A percentile compares a stretch with the other conserved stretches of the same genome.
These are phyloP conservation scores for Entomobrya proxima DNA, from an alignment of 2,888 invertebrate genomes.

Conservation along the genomic window DNA sequence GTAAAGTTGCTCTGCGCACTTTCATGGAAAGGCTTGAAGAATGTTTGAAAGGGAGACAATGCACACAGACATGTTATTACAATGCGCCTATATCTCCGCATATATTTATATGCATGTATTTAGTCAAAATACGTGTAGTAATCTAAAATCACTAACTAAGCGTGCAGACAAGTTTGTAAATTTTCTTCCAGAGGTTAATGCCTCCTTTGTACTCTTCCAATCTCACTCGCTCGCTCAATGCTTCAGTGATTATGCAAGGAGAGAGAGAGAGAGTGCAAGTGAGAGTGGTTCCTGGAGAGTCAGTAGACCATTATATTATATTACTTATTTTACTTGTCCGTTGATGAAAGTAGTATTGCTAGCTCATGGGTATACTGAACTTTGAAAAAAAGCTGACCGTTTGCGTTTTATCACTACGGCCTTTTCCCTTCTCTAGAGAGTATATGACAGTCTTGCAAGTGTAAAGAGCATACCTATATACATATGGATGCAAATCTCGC, in stretches of 20 bases:
- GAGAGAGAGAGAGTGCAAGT: neutral
- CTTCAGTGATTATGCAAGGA: conserved; percentile 63
- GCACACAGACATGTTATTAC: neutral
- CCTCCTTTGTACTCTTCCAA: conserved; percentile 29
- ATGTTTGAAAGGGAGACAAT: conserved; percentile 9
- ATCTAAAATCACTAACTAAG: conserved; percentile 38
- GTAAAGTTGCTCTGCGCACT: neutral
- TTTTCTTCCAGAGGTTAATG: conserved; percentile 35
- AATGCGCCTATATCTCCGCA: neutral
- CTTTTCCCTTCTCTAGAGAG: neutral
- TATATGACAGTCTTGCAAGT: too few species aligned
- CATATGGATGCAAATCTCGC: neutral
- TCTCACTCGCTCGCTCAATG: conserved; percentile 48
- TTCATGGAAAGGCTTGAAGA: neutral
- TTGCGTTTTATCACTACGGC: neutral
- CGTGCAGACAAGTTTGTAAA: conserved; percentile 60
- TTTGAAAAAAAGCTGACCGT: conserved; percentile 14
- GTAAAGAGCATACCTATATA: neutral
- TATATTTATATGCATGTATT: neutral
- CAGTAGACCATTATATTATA: conserved; percentile 43
- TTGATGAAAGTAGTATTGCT: conserved; percentile 6
- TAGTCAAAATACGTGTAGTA: neutral
- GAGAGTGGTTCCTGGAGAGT: conserved; percentile 62
- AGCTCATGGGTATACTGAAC: neutral
- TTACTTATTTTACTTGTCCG: conserved; percentile 51